Evolutionary conservation across 2,797 vertebrate species (phyloP), one percentile per base, ranked within the genome.

Genomic region (Octomys mimax): DNA sequence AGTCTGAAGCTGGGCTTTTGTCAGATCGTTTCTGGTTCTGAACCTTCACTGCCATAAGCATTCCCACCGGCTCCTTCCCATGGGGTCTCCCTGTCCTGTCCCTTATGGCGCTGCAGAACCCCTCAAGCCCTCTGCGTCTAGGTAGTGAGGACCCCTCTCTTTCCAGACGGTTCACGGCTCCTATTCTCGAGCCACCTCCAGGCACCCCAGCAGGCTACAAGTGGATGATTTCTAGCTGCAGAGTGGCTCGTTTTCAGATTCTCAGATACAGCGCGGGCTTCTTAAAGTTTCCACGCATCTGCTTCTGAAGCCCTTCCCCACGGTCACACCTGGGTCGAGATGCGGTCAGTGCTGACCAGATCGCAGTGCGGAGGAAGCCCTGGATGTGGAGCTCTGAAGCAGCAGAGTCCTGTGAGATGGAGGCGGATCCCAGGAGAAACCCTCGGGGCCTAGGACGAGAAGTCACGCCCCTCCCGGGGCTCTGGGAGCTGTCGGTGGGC

Each of bases 231-330:
- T 52, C 61, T 24, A 3, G 24, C 28, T 26, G 49, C 5, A 6
- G 31, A 14, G 1, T 4, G 7, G 26, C 31, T 19, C 79, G 31
- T 61, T 83, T 52, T 77, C 19, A 5, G 57, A 9, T 54, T n/a
- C 31, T 31, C 33, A 33, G 52, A 19, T 16, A 49, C 22, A 39
- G 7, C 2, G 54, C n/a, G 66, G 39, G 19, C 14, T 75, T 59
- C 80, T 77, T 61, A n/a, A 87, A 75, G 52, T 75, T 0, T 6
- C 0, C 7, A 9, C 1, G 0, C 0, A 0, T 7, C 6, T 54
- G 59, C 61, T 84, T 66, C 87, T 59, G 75, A 87, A 24, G 4
- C 10, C 14, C 46, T 42, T 10, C 4, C 36, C 36, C 13, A 36
- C 42, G 6, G 6, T 7, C 3, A n/a, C 14, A 6, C 10, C 4